These are phyloP conservation scores for Upupa epops DNA, from an alignment of 2,113 vertebrate genomes.

Conservation along the genomic window DNA sequence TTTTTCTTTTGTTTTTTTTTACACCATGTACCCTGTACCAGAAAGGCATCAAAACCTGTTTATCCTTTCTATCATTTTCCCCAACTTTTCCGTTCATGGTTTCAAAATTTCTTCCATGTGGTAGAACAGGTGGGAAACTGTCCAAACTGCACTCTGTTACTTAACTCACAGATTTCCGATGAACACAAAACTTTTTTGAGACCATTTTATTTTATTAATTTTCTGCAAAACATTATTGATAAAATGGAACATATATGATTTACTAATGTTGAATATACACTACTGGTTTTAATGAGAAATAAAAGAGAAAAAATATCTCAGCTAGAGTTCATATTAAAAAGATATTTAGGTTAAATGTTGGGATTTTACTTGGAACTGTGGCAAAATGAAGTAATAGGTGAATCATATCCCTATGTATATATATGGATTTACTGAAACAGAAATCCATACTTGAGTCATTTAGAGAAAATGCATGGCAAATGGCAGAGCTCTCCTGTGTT, in stretches of 20 bases:
- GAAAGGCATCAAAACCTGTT: neutral
- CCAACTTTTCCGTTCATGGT: neutral
- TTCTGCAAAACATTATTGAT: neutral
- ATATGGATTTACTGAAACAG: neutral
- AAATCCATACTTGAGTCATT: slow-evolving; percentile 39
- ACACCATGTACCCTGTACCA: neutral
- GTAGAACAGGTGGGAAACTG: neutral
- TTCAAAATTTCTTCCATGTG: neutral
- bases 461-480: slow-evolving; percentile 33
- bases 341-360: slow-evolving; percentile 3
- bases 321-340: neutral
- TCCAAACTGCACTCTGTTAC: neutral
- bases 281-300: slow-evolving; percentile 20
- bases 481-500: neutral
- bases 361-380: neutral
- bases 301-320: neutral
- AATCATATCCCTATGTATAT: slow-evolving; percentile 9
- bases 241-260: neutral
- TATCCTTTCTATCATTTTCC: neutral
- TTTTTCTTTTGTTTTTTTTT: neutral
- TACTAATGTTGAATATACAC: neutral
- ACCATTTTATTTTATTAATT: neutral
- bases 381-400: slow-evolving; percentile 41
- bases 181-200: neutral
- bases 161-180: neutral